Evolutionary conservation across 1,140 invertebrate genomes (phyloP).

Genomic region (Thalassaphorura encarpata): DNA sequence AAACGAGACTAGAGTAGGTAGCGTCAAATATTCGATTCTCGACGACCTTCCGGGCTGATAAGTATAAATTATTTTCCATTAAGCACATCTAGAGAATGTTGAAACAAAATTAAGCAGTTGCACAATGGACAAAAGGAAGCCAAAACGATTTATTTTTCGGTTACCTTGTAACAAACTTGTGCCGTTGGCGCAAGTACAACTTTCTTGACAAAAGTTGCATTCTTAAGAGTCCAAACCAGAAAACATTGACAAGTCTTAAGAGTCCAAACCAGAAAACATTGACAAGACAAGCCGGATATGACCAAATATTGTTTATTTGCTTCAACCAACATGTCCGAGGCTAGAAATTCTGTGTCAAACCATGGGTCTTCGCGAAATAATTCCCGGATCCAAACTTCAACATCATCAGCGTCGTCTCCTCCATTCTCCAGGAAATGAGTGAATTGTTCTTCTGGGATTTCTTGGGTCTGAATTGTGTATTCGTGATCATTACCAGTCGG

Average conservation of each 20-base stretch:
- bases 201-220: not conserved
- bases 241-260: too few relatives aligned
- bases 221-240: not conserved
- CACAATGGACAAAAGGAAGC: too few relatives aligned
- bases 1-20: not conserved
- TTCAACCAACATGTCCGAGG: not conserved
- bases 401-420: not conserved
- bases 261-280: not conserved
- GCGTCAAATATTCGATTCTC: not conserved
- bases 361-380: not conserved
- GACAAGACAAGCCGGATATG: not conserved
- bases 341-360: not conserved
- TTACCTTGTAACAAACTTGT: not conserved
- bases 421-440: not conserved
- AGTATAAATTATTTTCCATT: not conserved
- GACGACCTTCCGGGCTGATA: not conserved
- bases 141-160: too few relatives aligned
- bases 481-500: not conserved
- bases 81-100: too few relatives aligned
- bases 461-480: not conserved
- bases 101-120: too few relatives aligned
- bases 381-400: conserved; percentile 1
- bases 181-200: not conserved
- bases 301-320: not conserved
- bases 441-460: not conserved